Evolutionary conservation across 2,888 invertebrate genomes (phyloP), one percentile per base, ranked within the genome.

Genomic region (Homarus gammarus): DNA sequence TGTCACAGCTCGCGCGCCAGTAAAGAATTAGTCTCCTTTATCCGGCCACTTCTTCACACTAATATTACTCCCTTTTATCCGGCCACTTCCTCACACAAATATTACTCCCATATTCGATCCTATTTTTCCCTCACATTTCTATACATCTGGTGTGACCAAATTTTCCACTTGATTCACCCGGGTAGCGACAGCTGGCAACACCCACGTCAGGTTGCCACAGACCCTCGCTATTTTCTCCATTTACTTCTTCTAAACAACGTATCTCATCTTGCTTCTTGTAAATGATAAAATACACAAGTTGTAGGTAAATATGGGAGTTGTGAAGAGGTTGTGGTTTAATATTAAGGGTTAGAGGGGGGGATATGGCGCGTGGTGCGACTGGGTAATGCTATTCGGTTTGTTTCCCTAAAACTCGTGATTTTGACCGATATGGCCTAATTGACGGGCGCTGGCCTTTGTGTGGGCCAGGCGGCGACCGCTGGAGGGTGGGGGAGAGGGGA

Each of bases 401-500:
- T 87, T 87, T 87, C 87, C 87, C 61, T 79, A 79, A 87, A 87
- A 87, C 78, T 38, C 49, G 73, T 31, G 70, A 79, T 78, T 87
- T 81, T 73, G 87, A 87, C 70, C 87, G 87, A 87, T 87, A 87
- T 36, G 79, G 79, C 61, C 87, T 87, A 87, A 87, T 87, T 87
- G 87, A 87, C 86, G 87, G 36, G 22, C 12, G 72, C 72, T 73
- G n/a, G 73, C 87, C 70, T 73, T 87, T 87, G 87, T 87, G 49
- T 18, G n/a, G 15, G 56, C 18, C 18, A 31, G 85, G 33, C 40
- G 72, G 27, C 33, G 44, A 38, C 38, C 64, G 44, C 40, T 18
- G 77, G 33, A 40, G 40, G 36, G 84, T 22, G 49, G 49, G 31
- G 27, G 22, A 56, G 10, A 0, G 56, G 61, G 31, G 51, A 0